A percentile compares a stretch with the other conserved stretches of the same genome.
Evolutionary conservation across 2,113 vertebrate species (phyloP).

Genomic region (Rhinoderma darwinii): DNA sequence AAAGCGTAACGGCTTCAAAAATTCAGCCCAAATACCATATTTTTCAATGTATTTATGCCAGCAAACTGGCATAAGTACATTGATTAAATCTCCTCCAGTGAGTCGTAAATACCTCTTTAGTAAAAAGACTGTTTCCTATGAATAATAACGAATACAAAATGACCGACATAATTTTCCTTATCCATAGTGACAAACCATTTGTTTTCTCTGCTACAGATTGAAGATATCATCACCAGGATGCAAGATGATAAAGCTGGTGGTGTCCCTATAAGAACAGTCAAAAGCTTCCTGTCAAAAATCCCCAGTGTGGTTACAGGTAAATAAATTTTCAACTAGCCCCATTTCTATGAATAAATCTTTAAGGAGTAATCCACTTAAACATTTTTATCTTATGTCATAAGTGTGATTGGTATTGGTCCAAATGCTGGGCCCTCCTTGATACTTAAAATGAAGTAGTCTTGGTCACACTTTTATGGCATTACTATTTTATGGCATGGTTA

Average conservation of each 20-base stretch:
- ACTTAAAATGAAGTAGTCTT: neutral
- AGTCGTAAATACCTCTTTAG: neutral
- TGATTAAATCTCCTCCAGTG: neutral
- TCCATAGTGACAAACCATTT: neutral
- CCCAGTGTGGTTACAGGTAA: conserved; percentile 94
- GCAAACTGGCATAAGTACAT: too few species aligned
- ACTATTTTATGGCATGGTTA: too few species aligned
- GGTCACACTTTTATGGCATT: too few species aligned
- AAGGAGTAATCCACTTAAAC: neutral
- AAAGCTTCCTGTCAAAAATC: conserved; percentile 98
- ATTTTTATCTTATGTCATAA: neutral
- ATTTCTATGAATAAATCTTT: neutral
- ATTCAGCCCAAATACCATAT: too few species aligned
- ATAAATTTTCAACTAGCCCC: conserved; percentile 21
- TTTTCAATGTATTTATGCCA: too few species aligned
- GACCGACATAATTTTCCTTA: neutral
- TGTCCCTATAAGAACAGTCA: conserved; percentile 92
- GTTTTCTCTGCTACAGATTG: conserved; percentile 80
- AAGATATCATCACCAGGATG: conserved; percentile 90
- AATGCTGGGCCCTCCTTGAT: neutral
- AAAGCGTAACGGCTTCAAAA: too few species aligned
- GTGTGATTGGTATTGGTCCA: neutral
- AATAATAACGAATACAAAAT: neutral
- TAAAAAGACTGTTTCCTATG: neutral
- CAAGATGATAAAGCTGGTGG: conserved; percentile 95